phyloP scores from a whole-genome alignment of 2,888 invertebrate species.

The Agriopis aurantiaria region DNA sequence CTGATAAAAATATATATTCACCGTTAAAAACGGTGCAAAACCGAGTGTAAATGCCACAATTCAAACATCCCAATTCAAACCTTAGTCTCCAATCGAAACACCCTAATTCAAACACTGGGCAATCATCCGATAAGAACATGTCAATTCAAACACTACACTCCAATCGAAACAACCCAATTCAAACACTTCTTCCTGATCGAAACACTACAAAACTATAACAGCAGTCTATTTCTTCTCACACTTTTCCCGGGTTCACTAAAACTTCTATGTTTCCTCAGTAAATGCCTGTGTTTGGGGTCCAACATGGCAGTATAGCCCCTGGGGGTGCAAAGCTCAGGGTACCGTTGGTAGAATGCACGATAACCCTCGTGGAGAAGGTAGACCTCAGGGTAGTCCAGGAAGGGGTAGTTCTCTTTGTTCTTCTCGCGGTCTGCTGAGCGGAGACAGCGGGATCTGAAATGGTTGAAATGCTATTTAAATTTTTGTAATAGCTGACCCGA shows the following conservation, averaged over 20 bases:
- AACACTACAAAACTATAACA: constrained; percentile 39
- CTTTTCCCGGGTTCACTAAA: constrained; percentile 47
- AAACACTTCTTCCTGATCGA: neutral
- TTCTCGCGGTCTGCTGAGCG: constrained; percentile 93
- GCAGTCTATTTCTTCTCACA: constrained; percentile 47
- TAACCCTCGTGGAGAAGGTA: constrained; percentile 94
- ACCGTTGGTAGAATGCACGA: constrained; percentile 89
- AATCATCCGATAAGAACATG: neutral
- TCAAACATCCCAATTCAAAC: no score
- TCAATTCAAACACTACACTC: neutral
- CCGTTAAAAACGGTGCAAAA: no score
- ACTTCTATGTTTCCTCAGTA: constrained; percentile 87
- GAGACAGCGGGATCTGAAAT: constrained; percentile 91
- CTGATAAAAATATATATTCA: no score
- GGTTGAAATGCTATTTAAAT: neutral
- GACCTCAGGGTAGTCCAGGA: constrained; percentile 95
- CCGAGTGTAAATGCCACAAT: no score
- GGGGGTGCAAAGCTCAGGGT: constrained; percentile 89
- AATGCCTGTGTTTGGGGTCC: constrained; percentile 90
- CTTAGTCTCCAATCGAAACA: neutral
- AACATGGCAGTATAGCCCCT: constrained; percentile 93
- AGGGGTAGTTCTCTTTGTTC: constrained; percentile 94
- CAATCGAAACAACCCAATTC: constrained; percentile 1
- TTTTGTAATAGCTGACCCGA: neutral
- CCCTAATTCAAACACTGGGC: neutral